Conservation (phyloP, 2,797 vertebrate species). For the Notoglanidium macrostoma region DNA sequence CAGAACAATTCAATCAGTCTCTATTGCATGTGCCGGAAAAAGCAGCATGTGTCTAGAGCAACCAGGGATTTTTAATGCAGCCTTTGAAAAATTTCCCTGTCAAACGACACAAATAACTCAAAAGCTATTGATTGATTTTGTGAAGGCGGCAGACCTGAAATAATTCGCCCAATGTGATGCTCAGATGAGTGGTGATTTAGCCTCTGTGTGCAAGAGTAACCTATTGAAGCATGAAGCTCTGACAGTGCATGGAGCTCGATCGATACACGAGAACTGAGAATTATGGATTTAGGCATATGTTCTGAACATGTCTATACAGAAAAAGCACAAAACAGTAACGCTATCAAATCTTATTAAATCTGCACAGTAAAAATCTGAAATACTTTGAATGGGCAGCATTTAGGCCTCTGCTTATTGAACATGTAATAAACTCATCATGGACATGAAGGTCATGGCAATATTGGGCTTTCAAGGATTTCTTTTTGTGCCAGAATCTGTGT, state of each 20-base stretch:
- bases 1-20: conserved; percentile 29
- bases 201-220: background rate
- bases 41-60: conserved; percentile 29
- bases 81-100: conserved; percentile 17
- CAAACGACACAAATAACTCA: conserved; percentile 28
- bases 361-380: too few relatives aligned
- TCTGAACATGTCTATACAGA: background rate
- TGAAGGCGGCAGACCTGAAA: conserved; percentile 16
- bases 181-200: conserved; percentile 1
- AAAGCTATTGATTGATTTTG: conserved; percentile 31
- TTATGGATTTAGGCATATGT: background rate
- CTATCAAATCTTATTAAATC: background rate
- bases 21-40: background rate
- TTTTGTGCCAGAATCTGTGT: too few relatives aligned
- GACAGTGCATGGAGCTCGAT: background rate
- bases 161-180: background rate
- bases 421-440: background rate
- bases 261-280: background rate
- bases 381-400: background rate
- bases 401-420: background rate
- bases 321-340: background rate
- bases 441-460: too few relatives aligned
- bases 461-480: too few relatives aligned
- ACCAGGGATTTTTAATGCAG: conserved; percentile 23
- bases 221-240: background rate